phyloP scores from a whole-genome alignment of 2,113 vertebrate genomes.

The Barnardius zonarius region DNA sequence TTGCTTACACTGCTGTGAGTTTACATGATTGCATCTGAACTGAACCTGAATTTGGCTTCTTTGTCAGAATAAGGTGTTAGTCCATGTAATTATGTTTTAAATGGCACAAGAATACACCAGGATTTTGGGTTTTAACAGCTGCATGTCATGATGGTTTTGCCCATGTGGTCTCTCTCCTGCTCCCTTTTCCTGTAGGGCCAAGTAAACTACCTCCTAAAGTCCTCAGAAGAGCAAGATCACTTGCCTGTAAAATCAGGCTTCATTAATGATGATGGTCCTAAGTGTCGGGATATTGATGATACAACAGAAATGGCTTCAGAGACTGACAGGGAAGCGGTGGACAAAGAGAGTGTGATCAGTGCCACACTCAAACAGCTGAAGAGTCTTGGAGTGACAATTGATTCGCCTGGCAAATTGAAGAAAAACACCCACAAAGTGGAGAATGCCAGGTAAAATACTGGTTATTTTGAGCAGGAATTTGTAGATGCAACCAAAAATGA shows the following conservation, averaged over 20 bases:
- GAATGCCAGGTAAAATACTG: slow-evolving; percentile 83
- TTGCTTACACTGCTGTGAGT: neutral
- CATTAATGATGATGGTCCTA: neutral
- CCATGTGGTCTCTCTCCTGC: neutral
- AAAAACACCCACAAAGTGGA: slow-evolving; percentile 76
- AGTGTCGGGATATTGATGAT: slow-evolving; percentile 6
- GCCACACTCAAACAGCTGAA: slow-evolving; percentile 87
- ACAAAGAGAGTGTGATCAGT: slow-evolving; percentile 78
- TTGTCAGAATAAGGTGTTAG: neutral
- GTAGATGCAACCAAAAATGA: neutral
- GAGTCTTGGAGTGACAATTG: slow-evolving; percentile 84
- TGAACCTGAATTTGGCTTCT: neutral
- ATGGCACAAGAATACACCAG: neutral
- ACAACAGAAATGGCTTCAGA: slow-evolving; percentile 27
- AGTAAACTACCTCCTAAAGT: slow-evolving; percentile 83
- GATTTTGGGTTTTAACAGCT: neutral
- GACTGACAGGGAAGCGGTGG: neutral
- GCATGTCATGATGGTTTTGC: neutral
- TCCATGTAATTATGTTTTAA: neutral
- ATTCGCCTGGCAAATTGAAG: slow-evolving; percentile 65
- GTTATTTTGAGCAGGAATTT: neutral
- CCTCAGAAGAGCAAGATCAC: slow-evolving; percentile 55
- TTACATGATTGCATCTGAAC: neutral
- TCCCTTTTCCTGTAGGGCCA: slow-evolving; percentile 78
- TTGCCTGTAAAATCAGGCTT: slow-evolving; percentile 43